phyloP scores from a whole-genome alignment of 2,797 vertebrate genomes.

The Scomberomorus guttatus region DNA sequence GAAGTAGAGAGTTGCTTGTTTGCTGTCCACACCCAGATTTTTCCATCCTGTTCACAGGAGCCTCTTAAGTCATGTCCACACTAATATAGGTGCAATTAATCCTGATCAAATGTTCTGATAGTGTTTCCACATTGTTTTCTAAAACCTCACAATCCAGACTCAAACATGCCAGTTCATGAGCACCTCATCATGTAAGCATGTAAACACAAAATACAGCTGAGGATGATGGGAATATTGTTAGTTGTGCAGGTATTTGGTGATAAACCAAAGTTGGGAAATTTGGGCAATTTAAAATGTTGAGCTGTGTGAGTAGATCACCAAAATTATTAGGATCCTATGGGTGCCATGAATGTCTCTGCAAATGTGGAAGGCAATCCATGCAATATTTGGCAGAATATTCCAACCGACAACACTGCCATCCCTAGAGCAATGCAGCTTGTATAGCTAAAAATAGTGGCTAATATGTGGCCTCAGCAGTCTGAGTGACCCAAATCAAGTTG shows the following conservation, averaged over 20 bases:
- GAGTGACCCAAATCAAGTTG: neutral
- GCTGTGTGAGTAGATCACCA: neutral
- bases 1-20: conserved; percentile 8
- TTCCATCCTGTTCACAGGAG: neutral
- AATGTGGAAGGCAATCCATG: neutral
- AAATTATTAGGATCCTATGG: neutral
- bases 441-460: neutral
- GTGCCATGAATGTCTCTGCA: neutral
- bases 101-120: neutral
- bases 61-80: neutral
- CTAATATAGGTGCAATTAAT: neutral
- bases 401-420: too few relatives aligned
- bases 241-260: too few relatives aligned
- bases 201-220: too few relatives aligned
- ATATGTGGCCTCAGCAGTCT: neutral
- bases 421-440: too few relatives aligned
- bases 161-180: too few relatives aligned
- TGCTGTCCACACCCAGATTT: conserved; percentile 14
- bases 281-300: too few relatives aligned
- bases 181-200: too few relatives aligned
- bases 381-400: neutral
- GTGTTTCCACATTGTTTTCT: neutral
- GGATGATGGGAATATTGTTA: too few relatives aligned
- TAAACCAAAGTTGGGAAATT: too few relatives aligned
- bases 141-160: neutral